Evolutionary conservation across 2,113 vertebrate species (phyloP).

Genomic region (Capreolus pygargus): DNA sequence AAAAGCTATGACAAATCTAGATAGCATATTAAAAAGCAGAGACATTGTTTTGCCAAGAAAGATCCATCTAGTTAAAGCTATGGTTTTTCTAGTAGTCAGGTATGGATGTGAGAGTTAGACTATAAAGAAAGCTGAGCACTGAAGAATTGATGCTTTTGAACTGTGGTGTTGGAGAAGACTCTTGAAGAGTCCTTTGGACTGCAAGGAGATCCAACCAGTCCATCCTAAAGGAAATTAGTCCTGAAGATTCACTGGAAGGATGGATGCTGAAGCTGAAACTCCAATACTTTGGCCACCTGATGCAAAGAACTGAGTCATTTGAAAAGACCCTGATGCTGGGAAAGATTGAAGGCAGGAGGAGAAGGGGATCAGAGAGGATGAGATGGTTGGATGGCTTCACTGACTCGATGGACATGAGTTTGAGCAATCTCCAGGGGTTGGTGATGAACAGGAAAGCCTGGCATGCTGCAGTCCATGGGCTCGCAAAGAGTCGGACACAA

Average conservation of each 20-base stretch:
- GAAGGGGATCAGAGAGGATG: background rate
- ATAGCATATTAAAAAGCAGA: background rate
- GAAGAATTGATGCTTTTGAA: background rate
- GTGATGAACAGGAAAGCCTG: background rate
- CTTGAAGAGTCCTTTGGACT: background rate
- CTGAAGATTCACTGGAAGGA: background rate
- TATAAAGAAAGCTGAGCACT: background rate
- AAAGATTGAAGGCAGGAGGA: background rate
- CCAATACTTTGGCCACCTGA: background rate
- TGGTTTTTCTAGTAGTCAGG: background rate
- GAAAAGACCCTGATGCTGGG: background rate
- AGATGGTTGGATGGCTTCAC: background rate
- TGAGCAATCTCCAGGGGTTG: background rate
- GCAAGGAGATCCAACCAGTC: background rate
- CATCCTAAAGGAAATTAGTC: background rate
- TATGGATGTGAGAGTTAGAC: background rate
- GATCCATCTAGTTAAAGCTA: background rate
- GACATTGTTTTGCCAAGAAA: background rate
- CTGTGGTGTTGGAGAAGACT: background rate
- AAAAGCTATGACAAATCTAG: background rate
- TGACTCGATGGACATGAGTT: background rate
- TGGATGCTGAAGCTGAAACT: background rate
- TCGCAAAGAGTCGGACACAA: background rate
- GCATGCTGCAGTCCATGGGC: rapidly evolving
- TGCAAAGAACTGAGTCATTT: background rate